phyloP scores from a whole-genome alignment of 2,797 vertebrate species.

The Megaceryle alcyon region DNA sequence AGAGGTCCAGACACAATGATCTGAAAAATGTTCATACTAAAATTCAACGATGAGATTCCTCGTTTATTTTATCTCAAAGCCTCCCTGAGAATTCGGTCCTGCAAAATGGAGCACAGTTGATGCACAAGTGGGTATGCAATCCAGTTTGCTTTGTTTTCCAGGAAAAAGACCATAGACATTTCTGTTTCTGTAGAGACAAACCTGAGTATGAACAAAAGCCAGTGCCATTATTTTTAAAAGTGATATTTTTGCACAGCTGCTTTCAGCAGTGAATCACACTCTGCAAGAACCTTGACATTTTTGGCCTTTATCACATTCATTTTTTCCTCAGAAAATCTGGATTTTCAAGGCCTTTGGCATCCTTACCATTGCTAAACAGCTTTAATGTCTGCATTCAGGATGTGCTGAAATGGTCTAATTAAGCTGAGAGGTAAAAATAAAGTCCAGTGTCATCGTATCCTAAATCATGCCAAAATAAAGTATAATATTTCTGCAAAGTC shows the following conservation, averaged over 20 bases:
- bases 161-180: background rate
- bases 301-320: background rate
- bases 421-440: background rate
- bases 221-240: slow-evolving; percentile 3
- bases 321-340: background rate
- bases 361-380: background rate
- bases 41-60: slow-evolving; percentile 7
- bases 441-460: background rate
- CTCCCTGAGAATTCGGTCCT: background rate
- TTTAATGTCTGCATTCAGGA: background rate
- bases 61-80: slow-evolving; percentile 25
- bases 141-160: background rate
- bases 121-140: background rate
- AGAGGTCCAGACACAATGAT: background rate
- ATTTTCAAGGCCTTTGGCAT: background rate
- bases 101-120: background rate
- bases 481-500: background rate
- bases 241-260: background rate
- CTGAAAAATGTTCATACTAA: slow-evolving; percentile 40
- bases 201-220: background rate
- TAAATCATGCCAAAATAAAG: background rate
- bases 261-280: background rate
- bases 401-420: background rate
- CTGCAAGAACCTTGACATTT: slow-evolving; percentile 11
- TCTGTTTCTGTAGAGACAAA: background rate